Evolutionary conservation across 2,113 vertebrate species (phyloP).

Genomic region (Fukomys damarensis): DNA sequence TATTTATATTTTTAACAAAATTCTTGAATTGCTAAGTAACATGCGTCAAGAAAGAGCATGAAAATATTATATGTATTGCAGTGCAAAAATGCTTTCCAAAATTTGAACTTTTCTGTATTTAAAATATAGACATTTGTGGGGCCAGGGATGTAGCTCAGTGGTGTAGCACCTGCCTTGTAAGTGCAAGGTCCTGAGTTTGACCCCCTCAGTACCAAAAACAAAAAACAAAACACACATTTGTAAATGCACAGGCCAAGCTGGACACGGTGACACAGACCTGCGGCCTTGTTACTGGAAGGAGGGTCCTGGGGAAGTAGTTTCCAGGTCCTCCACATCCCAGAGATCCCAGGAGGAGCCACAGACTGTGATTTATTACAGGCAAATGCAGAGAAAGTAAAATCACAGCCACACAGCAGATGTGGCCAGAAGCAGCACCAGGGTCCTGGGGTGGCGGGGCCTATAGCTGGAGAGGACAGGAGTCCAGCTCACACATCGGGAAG

Average conservation of each 20-base stretch:
- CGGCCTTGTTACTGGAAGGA: not conserved
- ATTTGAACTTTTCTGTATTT: constrained; percentile 32
- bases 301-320: not conserved
- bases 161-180: too few relatives aligned
- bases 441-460: not conserved
- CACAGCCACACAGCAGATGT: too few relatives aligned
- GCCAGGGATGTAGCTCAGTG: too few relatives aligned
- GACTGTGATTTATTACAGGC: not conserved
- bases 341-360: not conserved
- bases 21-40: not conserved
- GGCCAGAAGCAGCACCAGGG: not conserved
- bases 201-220: too few relatives aligned
- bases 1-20: constrained; percentile 2
- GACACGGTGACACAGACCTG: too few relatives aligned
- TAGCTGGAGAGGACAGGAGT: not conserved
- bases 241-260: not conserved
- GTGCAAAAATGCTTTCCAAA: not conserved
- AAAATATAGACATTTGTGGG: not conserved
- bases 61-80: not conserved
- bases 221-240: not conserved
- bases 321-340: not conserved
- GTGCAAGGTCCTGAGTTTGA: too few relatives aligned
- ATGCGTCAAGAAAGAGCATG: not conserved
- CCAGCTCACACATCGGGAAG: not conserved
- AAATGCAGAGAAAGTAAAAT: too few relatives aligned